Percentiles rank a stretch among this genome's conserved stretches.
Evolutionary conservation across 1,140 invertebrate species (phyloP).

Genomic region (Macrocentrus cingulum): DNA sequence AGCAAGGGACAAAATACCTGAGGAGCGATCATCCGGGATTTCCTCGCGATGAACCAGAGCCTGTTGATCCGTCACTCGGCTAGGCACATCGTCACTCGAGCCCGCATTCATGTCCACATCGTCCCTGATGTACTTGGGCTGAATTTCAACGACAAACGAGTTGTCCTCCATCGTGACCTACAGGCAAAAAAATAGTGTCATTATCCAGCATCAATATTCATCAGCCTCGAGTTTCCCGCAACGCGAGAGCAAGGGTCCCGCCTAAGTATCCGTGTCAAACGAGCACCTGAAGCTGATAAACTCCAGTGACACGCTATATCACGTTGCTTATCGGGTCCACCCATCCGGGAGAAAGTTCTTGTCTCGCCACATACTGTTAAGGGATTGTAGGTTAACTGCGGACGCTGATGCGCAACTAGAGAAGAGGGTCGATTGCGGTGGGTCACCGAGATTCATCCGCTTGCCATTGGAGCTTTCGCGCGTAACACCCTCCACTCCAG

Average conservation of each 20-base stretch:
- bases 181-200: slow-evolving; percentile 20
- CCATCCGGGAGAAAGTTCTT: slow-evolving; percentile 20
- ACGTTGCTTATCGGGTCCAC: slow-evolving; percentile 21
- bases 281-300: slow-evolving; percentile 18
- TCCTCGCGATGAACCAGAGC: slow-evolving; percentile 62
- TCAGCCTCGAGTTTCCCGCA: too few species aligned
- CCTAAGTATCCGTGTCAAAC: slow-evolving; percentile 18
- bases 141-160: slow-evolving; percentile 75
- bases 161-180: slow-evolving; percentile 53
- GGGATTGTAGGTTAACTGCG: slow-evolving; percentile 22
- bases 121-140: slow-evolving; percentile 43
- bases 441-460: slow-evolving; percentile 24
- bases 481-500: slow-evolving; percentile 21
- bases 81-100: slow-evolving; percentile 40
- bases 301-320: slow-evolving; percentile 19
- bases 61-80: slow-evolving; percentile 55
- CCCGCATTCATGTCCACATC: slow-evolving; percentile 41
- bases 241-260: too few species aligned
- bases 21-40: slow-evolving; percentile 44
- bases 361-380: slow-evolving; percentile 6
- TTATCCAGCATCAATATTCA: too few species aligned
- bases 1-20: too few species aligned
- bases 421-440: slow-evolving; percentile 19
- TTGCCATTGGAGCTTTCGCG: slow-evolving; percentile 14
- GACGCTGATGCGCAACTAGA: background rate